A percentile compares a stretch with the other conserved stretches of the same genome.
These are phyloP conservation scores for Beris chalybata DNA, from an alignment of 2,888 invertebrate species.

Conservation along the genomic window DNA sequence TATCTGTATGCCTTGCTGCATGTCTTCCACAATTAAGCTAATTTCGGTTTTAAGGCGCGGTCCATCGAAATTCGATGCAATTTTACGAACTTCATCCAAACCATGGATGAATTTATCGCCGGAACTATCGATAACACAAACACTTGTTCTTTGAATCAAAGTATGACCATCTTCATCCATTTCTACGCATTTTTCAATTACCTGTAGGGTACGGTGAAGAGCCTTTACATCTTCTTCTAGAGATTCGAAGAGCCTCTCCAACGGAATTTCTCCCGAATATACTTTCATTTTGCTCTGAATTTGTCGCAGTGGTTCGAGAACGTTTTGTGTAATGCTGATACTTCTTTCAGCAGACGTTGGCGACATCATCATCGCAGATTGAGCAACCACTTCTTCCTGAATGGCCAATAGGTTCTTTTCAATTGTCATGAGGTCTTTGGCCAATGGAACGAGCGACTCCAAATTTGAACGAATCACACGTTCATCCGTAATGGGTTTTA, in stretches of 20 bases:
- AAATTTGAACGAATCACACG: conserved; percentile 56
- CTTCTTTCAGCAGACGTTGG: conserved; percentile 68
- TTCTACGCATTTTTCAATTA: conserved; percentile 70
- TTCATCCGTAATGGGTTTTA: conserved; percentile 58
- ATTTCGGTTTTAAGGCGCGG: conserved; percentile 57
- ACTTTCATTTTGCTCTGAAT: conserved; percentile 65
- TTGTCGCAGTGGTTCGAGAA: conserved; percentile 65
- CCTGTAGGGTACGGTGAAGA: conserved; percentile 66
- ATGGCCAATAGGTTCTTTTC: conserved; percentile 64
- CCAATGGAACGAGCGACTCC: conserved; percentile 53
- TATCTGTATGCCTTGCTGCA: conserved; percentile 58
- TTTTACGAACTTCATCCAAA: conserved; percentile 60
- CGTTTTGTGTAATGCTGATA: conserved; percentile 65
- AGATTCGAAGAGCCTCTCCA: conserved; percentile 58
- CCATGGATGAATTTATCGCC: conserved; percentile 61
- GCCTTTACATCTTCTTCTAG: conserved; percentile 66
- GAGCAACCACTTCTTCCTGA: conserved; percentile 66
- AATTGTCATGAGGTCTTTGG: conserved; percentile 57
- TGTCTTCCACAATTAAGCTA: conserved; percentile 58
- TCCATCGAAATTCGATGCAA: conserved; percentile 57
- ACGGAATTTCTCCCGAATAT: conserved; percentile 56
- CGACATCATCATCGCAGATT: conserved; percentile 68
- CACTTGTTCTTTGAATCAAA: conserved; percentile 69
- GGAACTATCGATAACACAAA: conserved; percentile 65
- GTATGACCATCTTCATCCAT: conserved; percentile 69